Evolutionary conservation across 2,113 vertebrate species (phyloP), one percentile per base, ranked within the genome.

Genomic region (Stercorarius parasiticus): DNA sequence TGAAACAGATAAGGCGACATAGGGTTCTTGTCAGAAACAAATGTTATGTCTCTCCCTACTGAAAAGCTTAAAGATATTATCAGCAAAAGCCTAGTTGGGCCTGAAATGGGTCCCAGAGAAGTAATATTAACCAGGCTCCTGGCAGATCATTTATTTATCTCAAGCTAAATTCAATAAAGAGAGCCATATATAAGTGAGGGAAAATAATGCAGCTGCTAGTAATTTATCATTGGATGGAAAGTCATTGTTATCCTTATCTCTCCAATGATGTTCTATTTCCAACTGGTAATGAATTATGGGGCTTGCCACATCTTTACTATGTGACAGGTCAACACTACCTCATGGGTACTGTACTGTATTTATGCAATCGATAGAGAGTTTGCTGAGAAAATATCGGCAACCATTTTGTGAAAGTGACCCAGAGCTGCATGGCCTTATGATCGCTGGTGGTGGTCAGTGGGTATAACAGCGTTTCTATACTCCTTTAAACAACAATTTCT

Each of bases 111-210:
- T 97, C 97, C 98, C 98, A 96, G 98, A 98, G 95, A 98, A 98
- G 98, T 98, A 98, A 98, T 98, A 98, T 99, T 99, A 99, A 99
- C 98, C 97, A 97, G 98, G 98, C 98, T 95, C 97, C 98, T 98
- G 98, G 98, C 98, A 99, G 98, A 98, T 98, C 97, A 97, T 99
- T 99, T 99, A 99, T 99, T 99, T 99, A 99, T 99, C 98, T 98
- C 98, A 98, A 97, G 97, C 98, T 98, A 98, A 98, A 99, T 99
- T 99, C 98, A 99, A 99, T 99, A 99, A 98, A 98, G 98, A 97
- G 90, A 98, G 97, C 98, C 98, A 98, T 98, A 98, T 99, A 99
- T 99, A 99, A 99, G 98, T 98, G 98, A 98, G 97, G 97, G 98
- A 98, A 98, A 99, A 99, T 98, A 99, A 98, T 98, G 98, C 96